Percentiles rank a stretch among this genome's conserved stretches.
phyloP scores from a whole-genome alignment of 2,888 invertebrate species.

The Diaperis boleti region DNA sequence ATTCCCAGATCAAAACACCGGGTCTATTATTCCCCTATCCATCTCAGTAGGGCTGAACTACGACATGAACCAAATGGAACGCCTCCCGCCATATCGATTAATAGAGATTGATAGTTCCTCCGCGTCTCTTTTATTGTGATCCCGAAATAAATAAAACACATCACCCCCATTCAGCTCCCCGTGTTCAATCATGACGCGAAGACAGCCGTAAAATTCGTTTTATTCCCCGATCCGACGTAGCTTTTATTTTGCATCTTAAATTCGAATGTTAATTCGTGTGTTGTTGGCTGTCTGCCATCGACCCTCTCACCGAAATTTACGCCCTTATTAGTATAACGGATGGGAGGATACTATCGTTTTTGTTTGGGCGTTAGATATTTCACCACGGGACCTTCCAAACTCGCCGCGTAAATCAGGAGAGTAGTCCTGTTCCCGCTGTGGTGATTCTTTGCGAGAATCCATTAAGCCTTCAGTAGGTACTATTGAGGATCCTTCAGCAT shows the following conservation, averaged over 20 bases:
- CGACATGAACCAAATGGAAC: no score
- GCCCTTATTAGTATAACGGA: constrained; percentile 57
- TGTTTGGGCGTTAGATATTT: constrained; percentile 54
- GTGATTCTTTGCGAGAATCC: constrained; percentile 20
- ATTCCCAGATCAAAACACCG: no score
- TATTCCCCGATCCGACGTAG: constrained; percentile 19
- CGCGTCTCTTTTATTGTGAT: constrained; percentile 4
- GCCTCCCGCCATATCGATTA: constrained; percentile 32
- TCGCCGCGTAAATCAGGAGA: constrained; percentile 54
- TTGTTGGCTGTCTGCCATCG: constrained; percentile 4
- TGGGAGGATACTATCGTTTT: constrained; percentile 54
- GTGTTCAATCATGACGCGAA: constrained; percentile 40
- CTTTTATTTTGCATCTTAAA: no score
- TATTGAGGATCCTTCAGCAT: no score
- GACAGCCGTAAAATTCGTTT: constrained; percentile 43
- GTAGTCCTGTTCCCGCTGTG: constrained; percentile 44
- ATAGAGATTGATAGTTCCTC: constrained; percentile 40
- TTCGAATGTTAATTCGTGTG: no score
- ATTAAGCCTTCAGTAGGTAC: no score
- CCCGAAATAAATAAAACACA: constrained; percentile 30
- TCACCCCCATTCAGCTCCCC: constrained; percentile 21
- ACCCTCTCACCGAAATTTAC: constrained; percentile 21
- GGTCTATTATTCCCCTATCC: no score
- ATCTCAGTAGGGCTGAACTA: no score
- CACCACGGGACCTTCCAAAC: constrained; percentile 53